Evolutionary conservation across 2,113 vertebrate genomes (phyloP), one percentile per base, ranked within the genome.

Genomic region (Puma concolor): DNA sequence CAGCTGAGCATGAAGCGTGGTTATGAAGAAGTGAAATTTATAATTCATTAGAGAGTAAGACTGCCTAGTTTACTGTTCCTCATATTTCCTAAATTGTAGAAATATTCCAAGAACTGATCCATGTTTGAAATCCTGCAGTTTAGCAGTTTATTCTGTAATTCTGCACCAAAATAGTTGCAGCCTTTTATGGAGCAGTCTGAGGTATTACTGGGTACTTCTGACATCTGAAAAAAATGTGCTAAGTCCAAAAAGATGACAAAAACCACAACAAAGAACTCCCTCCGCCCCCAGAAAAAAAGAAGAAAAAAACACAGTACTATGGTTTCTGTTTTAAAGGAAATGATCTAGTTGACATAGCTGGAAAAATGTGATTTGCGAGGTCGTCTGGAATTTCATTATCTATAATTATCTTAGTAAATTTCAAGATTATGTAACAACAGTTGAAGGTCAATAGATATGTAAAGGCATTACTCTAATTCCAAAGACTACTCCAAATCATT

Each of bases 391-490:
- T 88, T 91, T 52, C 13, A 64, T 69, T 84, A 92, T 41, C 60
- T 87, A 41, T 92, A 92, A 85, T 48, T 60, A 95, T 64, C 36
- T 91, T 60, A 91, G 67, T 96, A 91, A 94, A 87, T 87, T 64
- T 94, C 81, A 91, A 85, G n/a, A 76, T 91, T 76, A 44, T 64
- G 11, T 71, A 84, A 69, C 25, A 91, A 74, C 6, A 88, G 25
- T 64, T 85, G 54, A 76, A 88, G 86, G 76, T 67, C 54, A 80
- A n/a, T 54, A 89, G n/a, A 50, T 38, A 64, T 41, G 25, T 41
- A 77, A 81, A 90, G 33, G 5, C 25, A 93, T 67, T 83, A 84
- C 2, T 80, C 4, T 71, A 41, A 36, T 79, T 96, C 44, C 48
- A 63, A 91, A 88, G 88, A 13, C n/a, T 83, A 76, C 14, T 69